Evolutionary conservation across 2,113 vertebrate species (phyloP).

Genomic region (Cebus imitator): DNA sequence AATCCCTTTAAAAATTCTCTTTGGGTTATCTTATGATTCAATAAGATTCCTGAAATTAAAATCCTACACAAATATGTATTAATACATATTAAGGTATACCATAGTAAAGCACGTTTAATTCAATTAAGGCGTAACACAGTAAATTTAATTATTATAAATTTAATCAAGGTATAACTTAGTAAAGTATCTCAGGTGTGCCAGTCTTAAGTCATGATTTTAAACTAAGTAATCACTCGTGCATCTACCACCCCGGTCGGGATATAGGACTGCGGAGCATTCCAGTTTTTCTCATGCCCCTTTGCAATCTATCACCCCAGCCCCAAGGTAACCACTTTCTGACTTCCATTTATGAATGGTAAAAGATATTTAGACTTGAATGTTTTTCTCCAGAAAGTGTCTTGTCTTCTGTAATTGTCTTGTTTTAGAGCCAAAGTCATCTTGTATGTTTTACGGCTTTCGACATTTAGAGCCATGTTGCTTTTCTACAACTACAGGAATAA

Average conservation of each 20-base stretch:
- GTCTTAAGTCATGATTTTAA: background rate
- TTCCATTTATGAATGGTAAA: background rate
- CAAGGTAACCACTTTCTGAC: background rate
- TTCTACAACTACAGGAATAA: background rate
- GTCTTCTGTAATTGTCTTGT: background rate
- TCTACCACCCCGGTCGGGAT: background rate
- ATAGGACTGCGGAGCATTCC: background rate
- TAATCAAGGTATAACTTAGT: background rate
- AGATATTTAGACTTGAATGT: background rate
- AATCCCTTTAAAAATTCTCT: background rate
- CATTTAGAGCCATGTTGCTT: background rate
- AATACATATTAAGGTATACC: background rate
- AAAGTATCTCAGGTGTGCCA: background rate
- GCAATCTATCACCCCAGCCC: background rate
- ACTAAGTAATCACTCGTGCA: background rate
- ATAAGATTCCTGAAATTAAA: conserved; percentile 6
- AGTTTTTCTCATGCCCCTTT: background rate
- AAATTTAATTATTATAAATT: background rate
- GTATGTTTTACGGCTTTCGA: background rate
- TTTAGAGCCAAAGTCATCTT: background rate
- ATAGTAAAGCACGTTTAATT: background rate
- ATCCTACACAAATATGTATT: background rate
- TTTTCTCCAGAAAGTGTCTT: background rate
- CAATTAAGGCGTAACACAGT: background rate
- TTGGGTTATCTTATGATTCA: background rate